Evolutionary conservation across 2,113 vertebrate genomes (phyloP).

Genomic region (Copsychus sechellarum): DNA sequence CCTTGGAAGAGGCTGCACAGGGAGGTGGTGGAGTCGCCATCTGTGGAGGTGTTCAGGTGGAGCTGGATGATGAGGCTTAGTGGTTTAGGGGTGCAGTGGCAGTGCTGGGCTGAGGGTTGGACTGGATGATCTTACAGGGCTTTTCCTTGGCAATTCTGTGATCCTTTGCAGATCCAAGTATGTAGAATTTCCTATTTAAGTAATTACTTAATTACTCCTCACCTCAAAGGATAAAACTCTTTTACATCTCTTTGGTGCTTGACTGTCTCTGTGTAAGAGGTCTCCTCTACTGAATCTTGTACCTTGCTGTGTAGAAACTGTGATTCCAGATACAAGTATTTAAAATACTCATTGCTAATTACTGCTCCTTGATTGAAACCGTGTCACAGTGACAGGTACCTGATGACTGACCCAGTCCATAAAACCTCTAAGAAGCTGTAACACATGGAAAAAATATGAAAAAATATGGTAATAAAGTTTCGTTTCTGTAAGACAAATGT

Average conservation of each 20-base stretch:
- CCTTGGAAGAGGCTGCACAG: background rate
- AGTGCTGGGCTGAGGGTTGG: background rate
- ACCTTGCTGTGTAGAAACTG: background rate
- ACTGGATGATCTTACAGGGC: background rate
- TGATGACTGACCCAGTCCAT: background rate
- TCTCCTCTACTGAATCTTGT: background rate
- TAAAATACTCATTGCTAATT: background rate
- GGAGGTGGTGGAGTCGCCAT: background rate
- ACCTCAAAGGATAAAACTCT: background rate
- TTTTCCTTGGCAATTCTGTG: background rate
- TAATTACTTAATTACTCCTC: background rate
- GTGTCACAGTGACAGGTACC: background rate
- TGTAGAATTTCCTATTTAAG: background rate
- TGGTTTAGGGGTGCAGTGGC: background rate
- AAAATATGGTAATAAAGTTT: background rate
- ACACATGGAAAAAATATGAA: background rate
- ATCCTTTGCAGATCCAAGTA: background rate
- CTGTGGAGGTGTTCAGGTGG: fast-evolving
- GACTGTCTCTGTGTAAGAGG: background rate
- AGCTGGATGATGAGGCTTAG: background rate
- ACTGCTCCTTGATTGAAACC: background rate
- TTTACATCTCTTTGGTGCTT: background rate
- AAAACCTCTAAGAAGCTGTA: background rate
- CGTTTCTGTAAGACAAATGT: background rate
- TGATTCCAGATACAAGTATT: background rate